A percentile compares a stretch with the other conserved stretches of the same genome.
phyloP scores from a whole-genome alignment of 1,140 invertebrate genomes.

The Trichomalopsis sarcophagae region DNA sequence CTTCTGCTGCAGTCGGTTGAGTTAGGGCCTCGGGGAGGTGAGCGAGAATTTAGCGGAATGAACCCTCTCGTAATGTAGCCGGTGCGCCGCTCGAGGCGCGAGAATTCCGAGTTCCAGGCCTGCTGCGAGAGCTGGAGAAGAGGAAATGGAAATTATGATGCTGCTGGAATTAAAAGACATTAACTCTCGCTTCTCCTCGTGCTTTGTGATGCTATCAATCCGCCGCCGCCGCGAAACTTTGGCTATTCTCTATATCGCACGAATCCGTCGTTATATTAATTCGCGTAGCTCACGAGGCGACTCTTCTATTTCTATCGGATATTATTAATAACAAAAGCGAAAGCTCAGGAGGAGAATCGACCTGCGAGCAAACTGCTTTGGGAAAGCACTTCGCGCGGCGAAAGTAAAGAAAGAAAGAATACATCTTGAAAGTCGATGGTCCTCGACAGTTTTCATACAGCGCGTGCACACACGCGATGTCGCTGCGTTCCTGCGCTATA shows the following conservation, averaged over 20 bases:
- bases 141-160: conserved; percentile 43
- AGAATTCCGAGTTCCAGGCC: conserved; percentile 6
- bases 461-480: neutral
- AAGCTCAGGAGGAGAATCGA: neutral
- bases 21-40: conserved; percentile 8
- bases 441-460: neutral
- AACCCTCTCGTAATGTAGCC: conserved; percentile 31
- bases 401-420: conserved; percentile 1
- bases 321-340: neutral
- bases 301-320: no score
- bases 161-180: conserved; percentile 32
- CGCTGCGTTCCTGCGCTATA: neutral
- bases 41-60: conserved; percentile 19
- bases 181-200: neutral
- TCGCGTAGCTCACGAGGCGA: neutral
- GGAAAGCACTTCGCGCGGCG: neutral
- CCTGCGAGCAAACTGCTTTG: conserved; percentile 25
- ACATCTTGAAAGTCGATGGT: conserved; percentile 25
- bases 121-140: neutral
- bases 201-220: conserved; percentile 4
- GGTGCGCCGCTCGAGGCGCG: neutral
- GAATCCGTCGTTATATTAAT: neutral
- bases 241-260: neutral
- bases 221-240: neutral
- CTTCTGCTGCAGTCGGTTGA: neutral